A percentile compares a stretch with the other conserved stretches of the same genome.
Conservation (phyloP, 2,888 invertebrate species). For the Unio delphinus region DNA sequence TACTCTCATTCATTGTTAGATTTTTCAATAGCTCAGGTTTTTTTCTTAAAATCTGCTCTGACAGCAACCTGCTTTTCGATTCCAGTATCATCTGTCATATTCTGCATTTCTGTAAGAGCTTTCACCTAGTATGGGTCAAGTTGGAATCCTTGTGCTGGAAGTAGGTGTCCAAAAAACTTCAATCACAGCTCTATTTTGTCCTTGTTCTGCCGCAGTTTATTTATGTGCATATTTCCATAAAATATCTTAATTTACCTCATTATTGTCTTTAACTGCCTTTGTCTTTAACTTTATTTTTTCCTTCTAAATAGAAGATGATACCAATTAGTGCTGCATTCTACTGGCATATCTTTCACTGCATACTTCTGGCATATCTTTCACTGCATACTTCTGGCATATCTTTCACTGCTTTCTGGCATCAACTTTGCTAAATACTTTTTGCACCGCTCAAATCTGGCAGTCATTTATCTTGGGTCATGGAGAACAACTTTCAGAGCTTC, state of each 20-base stretch:
- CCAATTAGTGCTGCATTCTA: conserved; percentile 37
- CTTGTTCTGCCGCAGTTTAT: conserved; percentile 14
- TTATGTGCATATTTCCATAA: conserved; percentile 26
- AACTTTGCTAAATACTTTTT: conserved; percentile 27
- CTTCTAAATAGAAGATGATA: conserved; percentile 26
- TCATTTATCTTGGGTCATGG: conserved; percentile 33
- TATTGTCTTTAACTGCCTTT: conserved; percentile 27
- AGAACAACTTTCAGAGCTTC: conserved; percentile 27
- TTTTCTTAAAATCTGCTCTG: conserved; percentile 22
- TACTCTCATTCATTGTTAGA: conserved; percentile 10
- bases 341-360: conserved; percentile 32
- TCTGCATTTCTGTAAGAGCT: conserved; percentile 36
- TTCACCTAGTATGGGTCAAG: conserved; percentile 31
- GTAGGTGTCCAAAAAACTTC: conserved; percentile 21
- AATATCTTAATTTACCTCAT: conserved; percentile 15
- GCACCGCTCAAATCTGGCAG: conserved; percentile 28
- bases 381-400: conserved; percentile 28
- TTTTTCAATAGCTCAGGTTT: conserved; percentile 25
- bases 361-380: conserved; percentile 10
- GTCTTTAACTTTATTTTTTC: conserved; percentile 13
- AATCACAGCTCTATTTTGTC: conserved; percentile 27
- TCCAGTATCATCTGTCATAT: conserved; percentile 32
- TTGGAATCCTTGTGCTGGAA: conserved; percentile 18
- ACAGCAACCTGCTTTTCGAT: conserved; percentile 34
- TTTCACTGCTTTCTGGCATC: conserved; percentile 31